These are phyloP conservation scores for Neoscelio sp. DNA, from an alignment of 2,888 invertebrate genomes.

Conservation along the genomic window DNA sequence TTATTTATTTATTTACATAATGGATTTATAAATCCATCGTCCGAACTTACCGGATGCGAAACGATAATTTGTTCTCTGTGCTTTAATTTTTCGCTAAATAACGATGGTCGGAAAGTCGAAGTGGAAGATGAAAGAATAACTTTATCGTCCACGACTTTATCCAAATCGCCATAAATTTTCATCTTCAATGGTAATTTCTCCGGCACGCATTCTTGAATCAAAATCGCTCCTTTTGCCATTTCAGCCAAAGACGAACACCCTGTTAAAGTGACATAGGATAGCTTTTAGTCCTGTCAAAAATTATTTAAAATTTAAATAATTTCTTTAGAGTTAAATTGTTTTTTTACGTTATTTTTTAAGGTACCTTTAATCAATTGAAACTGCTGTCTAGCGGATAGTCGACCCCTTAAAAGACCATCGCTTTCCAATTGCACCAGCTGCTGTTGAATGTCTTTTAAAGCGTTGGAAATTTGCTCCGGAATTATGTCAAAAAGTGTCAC, in stretches of 20 bases:
- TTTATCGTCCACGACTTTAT: constrained; percentile 89
- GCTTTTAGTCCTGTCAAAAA: not conserved
- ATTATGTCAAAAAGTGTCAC: constrained; percentile 94
- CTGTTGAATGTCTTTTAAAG: constrained; percentile 89
- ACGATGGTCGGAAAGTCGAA: constrained; percentile 95
- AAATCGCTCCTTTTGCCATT: constrained; percentile 89
- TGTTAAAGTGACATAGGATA: constrained; percentile 78
- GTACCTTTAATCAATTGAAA: constrained; percentile 89
- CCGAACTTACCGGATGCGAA: constrained; percentile 92
- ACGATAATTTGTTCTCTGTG: constrained; percentile 90
- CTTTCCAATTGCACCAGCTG: constrained; percentile 90
- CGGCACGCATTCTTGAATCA: constrained; percentile 97
- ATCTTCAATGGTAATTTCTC: constrained; percentile 94
- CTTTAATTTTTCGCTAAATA: constrained; percentile 91
- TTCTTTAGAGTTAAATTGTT: too few relatives aligned
- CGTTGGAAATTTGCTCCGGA: constrained; percentile 89
- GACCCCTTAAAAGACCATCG: constrained; percentile 90
- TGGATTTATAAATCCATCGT: too few relatives aligned
- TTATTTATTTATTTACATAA: too few relatives aligned
- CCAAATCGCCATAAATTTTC: constrained; percentile 91
- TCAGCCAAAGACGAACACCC: constrained; percentile 88
- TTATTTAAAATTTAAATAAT: constrained; percentile 2
- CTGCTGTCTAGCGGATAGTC: constrained; percentile 90
- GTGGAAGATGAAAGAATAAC: constrained; percentile 97
- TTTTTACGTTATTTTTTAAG: too few relatives aligned